Evolutionary conservation across 2,797 vertebrate genomes (phyloP).

Genomic region (Crenichthys baileyi): DNA sequence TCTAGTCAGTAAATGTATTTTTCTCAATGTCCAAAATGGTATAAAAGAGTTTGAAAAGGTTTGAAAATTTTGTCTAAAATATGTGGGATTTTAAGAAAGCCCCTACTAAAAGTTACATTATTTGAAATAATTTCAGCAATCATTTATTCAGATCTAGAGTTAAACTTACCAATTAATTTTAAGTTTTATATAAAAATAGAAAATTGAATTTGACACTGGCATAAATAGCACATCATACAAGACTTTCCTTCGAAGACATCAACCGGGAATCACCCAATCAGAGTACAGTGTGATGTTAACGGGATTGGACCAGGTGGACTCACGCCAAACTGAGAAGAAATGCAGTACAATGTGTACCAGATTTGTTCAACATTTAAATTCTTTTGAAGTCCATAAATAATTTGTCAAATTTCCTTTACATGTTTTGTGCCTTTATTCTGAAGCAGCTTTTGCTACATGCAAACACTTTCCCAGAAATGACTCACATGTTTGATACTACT

Average conservation of each 20-base stretch:
- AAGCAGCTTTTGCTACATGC: not conserved
- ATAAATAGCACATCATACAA: not conserved
- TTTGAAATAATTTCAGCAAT: not conserved
- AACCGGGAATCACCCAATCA: not conserved
- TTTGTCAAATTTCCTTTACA: not conserved
- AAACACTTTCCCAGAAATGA: not conserved
- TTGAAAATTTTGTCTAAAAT: not conserved
- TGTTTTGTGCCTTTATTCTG: not conserved
- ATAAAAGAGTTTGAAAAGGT: not conserved
- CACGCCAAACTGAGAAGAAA: not conserved
- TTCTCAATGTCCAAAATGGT: no score
- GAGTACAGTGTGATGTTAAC: not conserved
- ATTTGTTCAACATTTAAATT: no score
- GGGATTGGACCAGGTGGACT: not conserved
- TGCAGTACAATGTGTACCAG: not conserved
- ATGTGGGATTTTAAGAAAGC: not conserved
- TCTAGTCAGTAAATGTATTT: no score
- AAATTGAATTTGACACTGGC: not conserved
- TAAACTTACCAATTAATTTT: not conserved
- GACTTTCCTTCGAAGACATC: not conserved
- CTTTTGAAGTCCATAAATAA: not conserved
- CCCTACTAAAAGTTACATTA: not conserved
- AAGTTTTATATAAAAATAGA: not conserved
- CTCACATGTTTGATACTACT: not conserved
- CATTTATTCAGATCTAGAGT: not conserved